Conservation (phyloP, 2,113 vertebrate genomes). For the Sceloporus tristichus region DNA sequence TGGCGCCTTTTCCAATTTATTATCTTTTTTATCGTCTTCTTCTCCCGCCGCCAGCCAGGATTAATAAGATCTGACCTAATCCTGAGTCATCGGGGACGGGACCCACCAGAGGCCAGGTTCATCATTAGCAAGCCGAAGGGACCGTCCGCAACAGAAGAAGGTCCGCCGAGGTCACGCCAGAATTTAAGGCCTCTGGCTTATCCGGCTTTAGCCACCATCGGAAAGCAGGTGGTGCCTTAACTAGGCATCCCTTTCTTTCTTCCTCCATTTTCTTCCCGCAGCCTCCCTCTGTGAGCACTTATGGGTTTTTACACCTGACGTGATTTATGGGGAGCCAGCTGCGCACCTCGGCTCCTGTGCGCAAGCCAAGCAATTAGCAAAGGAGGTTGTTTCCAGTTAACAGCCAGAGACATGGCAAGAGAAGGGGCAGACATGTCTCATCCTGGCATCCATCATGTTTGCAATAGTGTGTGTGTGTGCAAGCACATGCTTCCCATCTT, state of each 20-base stretch:
- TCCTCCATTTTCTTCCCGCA: background rate
- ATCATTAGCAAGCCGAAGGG: background rate
- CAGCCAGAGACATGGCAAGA: constrained; percentile 12
- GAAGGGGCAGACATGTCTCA: background rate
- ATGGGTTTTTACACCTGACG: background rate
- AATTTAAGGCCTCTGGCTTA: rapidly evolving
- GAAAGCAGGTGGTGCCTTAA: no score
- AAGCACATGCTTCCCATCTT: rapidly evolving
- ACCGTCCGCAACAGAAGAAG: rapidly evolving
- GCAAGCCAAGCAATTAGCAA: constrained; percentile 31
- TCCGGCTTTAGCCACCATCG: no score
- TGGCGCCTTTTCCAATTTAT: background rate
- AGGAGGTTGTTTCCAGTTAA: constrained; percentile 22
- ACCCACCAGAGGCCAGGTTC: background rate
- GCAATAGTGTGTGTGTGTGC: rapidly evolving
- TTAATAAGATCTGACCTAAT: background rate
- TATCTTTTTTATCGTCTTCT: no score
- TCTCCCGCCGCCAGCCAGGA: no score
- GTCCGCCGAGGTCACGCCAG: background rate
- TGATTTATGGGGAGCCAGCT: background rate
- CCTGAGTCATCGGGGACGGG: background rate
- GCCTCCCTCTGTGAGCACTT: constrained; percentile 16
- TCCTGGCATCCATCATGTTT: background rate
- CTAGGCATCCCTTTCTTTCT: no score
- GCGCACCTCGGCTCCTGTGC: background rate